Base-by-base conservation (phyloP, 2,888 invertebrate species). In the Pristionchus maxplancki region DNA sequence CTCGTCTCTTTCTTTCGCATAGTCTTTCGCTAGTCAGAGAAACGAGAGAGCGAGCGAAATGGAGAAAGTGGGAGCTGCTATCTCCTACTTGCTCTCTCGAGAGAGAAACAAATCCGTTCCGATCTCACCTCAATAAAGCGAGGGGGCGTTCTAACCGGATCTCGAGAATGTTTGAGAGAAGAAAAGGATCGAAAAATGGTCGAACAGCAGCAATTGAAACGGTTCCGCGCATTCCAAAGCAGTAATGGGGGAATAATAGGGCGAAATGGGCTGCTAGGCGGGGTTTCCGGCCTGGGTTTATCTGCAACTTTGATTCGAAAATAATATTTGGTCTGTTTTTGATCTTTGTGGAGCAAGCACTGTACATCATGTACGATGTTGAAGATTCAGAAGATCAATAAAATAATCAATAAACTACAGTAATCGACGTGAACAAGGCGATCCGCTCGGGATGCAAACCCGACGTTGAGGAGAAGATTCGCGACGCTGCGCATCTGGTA, bases 351-450 rank as follows among this genome's bases (percentile, higher is more conserved):
- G n/a, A n/a, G n/a, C n/a, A n/a, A n/a, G n/a, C n/a, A n/a, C n/a
- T n/a, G n/a, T n/a, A n/a, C n/a, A n/a, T n/a, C n/a, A n/a, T n/a
- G n/a, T n/a, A n/a, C n/a, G n/a, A n/a, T n/a, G n/a, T n/a, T n/a
- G 44, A 44, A 44, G 11, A 9, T 44, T 6, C 8, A 44, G 44
- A 67, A 71, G 17, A 71, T 71, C 1, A 11, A 37, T 20, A 37
- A 37, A 31, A 31, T 64, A n/a, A 64, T 64, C 37, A 20, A 88
- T 58, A 4, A 20, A 4, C 6, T 90, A 37, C 87, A 90, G 91
- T 90, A 40, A 82, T 91, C 67, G 88, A 89, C 6, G 62, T 92
- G 81, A 91, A 91, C 85, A 81, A 89, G 28, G 89, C 91, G 17
- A 88, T 89, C n/a, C 87, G 74, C 17, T 44, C n/a, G 15, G 31